Percentiles rank a stretch among this genome's conserved stretches.
These are phyloP conservation scores for Troides helena DNA, from an alignment of 2,888 invertebrate genomes.

Conservation along the genomic window DNA sequence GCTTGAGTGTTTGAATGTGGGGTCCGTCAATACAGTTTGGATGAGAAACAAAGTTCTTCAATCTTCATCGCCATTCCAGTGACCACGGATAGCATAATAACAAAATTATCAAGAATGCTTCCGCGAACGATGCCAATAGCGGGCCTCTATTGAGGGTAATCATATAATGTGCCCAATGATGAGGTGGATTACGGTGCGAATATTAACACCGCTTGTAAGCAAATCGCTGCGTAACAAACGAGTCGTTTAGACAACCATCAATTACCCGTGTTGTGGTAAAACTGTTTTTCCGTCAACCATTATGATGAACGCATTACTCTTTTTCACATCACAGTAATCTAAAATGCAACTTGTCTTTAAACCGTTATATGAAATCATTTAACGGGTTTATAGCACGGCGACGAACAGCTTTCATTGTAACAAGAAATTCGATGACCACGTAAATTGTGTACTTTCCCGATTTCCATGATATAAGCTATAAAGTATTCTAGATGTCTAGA, in stretches of 20 bases:
- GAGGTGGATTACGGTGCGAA: conserved; percentile 21
- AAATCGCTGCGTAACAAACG: conserved; percentile 20
- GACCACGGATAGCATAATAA: conserved; percentile 44
- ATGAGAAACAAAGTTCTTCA: no score
- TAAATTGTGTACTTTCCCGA: no score
- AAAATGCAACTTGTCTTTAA: not conserved
- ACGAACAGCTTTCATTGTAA: not conserved
- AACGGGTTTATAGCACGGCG: not conserved
- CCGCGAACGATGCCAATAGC: conserved; percentile 5
- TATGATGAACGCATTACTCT: not conserved
- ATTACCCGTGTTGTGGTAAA: not conserved
- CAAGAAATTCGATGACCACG: not conserved
- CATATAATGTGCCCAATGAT: conserved; percentile 15
- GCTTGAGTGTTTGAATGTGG: no score
- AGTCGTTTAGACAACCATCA: conserved; percentile 11
- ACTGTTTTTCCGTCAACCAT: not conserved
- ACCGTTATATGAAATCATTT: not conserved
- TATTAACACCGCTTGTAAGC: conserved; percentile 20
- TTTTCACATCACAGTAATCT: not conserved
- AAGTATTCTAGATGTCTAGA: no score
- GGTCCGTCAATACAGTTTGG: no score
- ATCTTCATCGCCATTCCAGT: conserved; percentile 4
- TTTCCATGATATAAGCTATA: no score
- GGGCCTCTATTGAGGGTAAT: conserved; percentile 21
- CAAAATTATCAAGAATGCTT: conserved; percentile 44